Evolutionary conservation across 2,888 invertebrate genomes (phyloP), one percentile per base, ranked within the genome.

Genomic region (Imbricaverruca yamaguchii): DNA sequence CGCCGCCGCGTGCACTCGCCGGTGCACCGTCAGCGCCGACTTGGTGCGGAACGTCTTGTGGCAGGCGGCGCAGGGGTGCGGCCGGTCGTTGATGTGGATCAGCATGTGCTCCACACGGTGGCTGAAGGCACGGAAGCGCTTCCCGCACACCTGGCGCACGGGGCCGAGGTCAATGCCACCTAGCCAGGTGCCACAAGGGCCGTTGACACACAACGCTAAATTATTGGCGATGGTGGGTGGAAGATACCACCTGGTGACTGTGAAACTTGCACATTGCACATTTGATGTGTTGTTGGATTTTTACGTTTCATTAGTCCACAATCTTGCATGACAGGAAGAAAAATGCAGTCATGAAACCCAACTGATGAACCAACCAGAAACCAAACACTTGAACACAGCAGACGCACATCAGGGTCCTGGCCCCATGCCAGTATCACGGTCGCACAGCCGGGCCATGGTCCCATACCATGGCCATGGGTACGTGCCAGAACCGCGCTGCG

Each of bases 41-140:
- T 83, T 82, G 21, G 83, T 83, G 53, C 83, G 82, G 80, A 83
- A 84, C 11, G 81, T 80, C 77, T 74, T 74, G 10, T 53, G 55
- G 81, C 84, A 84, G 7, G 82, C 80, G 13, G 80, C 63, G 79
- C 84, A 84, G 13, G 80, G 78, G 80, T 81, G 83, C 2, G 83
- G 83, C n/a, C 83, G 83, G 59, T 84, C 84, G 10, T 82, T 81
- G 9, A 84, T 81, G 80, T 84, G 84, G 25, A 83, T 84, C n/a
- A 84, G 74, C 84, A 84, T 84, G 82, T 84, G 84, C 63, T 84
- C 84, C 23, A 84, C 83, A 15, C 83, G 82, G 69, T 84, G 84
- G 56, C 84, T 84, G 81, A 83, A 84, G 15, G 84, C 84, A 15
- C 82, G 80, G 81, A 84, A 84, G 13, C 59, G 77, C 80, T 84